These are phyloP conservation scores for Rostratula benghalensis DNA, from an alignment of 2,113 vertebrate species.

Conservation along the genomic window DNA sequence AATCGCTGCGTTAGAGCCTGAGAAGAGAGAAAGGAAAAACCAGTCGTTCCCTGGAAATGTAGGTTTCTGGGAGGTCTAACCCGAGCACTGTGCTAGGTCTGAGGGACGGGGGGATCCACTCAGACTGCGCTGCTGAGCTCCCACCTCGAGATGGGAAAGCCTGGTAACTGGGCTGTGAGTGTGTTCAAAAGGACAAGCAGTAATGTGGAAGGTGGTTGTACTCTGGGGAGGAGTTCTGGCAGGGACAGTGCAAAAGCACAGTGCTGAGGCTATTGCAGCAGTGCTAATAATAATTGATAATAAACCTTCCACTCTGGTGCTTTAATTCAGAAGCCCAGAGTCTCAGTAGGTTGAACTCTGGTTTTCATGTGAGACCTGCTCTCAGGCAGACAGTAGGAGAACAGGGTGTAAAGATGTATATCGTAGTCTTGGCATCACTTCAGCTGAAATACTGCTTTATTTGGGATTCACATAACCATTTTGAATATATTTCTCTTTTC, in stretches of 20 bases:
- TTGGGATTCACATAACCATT: neutral
- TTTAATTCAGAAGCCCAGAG: neutral
- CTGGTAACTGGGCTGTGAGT: neutral
- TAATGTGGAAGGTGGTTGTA: neutral
- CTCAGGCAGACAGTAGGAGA: neutral
- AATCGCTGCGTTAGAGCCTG: neutral
- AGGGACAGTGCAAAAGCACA: neutral
- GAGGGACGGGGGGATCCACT: too few relatives aligned
- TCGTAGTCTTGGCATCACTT: neutral
- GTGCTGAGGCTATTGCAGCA: neutral
- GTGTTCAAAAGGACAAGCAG: neutral
- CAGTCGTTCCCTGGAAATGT: neutral
- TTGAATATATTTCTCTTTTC: neutral
- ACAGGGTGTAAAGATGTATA: neutral
- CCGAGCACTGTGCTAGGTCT: neutral
- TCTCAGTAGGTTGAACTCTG: neutral
- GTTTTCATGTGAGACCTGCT: neutral
- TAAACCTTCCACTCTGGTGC: neutral
- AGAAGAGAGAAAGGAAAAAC: neutral
- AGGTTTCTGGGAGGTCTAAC: neutral
- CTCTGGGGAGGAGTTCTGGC: neutral
- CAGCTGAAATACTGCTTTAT: neutral
- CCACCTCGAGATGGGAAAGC: neutral
- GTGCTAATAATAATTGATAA: neutral
- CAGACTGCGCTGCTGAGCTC: neutral